Evolutionary conservation across 2,888 invertebrate species (phyloP).

Genomic region (Bembecia ichneumoniformis): DNA sequence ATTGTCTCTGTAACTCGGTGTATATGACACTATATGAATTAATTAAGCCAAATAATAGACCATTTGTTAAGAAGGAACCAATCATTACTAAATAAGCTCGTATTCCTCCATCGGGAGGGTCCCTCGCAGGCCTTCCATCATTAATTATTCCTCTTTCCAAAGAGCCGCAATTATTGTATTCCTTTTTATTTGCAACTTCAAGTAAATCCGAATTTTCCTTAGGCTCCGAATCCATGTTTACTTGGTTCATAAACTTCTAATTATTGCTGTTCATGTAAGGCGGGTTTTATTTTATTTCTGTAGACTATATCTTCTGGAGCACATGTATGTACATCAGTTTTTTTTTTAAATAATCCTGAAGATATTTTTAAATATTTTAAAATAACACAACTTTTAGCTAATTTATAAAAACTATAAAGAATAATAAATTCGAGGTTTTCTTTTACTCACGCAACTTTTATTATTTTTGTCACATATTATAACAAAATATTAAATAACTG

Average conservation of each 20-base stretch:
- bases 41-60: conserved; percentile 90
- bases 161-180: conserved; percentile 10
- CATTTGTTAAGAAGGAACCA: conserved; percentile 90
- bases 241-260: too few species aligned
- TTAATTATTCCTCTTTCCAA: conserved; percentile 16
- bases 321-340: too few species aligned
- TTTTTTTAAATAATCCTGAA: too few species aligned
- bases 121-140: conserved; percentile 21
- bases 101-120: conserved; percentile 81
- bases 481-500: too few species aligned
- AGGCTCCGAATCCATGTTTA: conserved; percentile 33
- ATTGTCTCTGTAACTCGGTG: conserved; percentile 75
- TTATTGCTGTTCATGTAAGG: too few species aligned
- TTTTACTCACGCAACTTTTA: too few species aligned
- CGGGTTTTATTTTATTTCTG: not conserved
- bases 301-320: too few species aligned
- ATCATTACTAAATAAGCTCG: conserved; percentile 87
- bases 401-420: too few species aligned
- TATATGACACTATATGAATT: conserved; percentile 90
- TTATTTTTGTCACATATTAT: too few species aligned
- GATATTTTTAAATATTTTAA: too few species aligned
- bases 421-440: too few species aligned
- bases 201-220: conserved; percentile 50
- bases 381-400: too few species aligned
- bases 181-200: conserved; percentile 13